Evolutionary conservation across 2,797 vertebrate genomes (phyloP).

Genomic region (Lemur catta): DNA sequence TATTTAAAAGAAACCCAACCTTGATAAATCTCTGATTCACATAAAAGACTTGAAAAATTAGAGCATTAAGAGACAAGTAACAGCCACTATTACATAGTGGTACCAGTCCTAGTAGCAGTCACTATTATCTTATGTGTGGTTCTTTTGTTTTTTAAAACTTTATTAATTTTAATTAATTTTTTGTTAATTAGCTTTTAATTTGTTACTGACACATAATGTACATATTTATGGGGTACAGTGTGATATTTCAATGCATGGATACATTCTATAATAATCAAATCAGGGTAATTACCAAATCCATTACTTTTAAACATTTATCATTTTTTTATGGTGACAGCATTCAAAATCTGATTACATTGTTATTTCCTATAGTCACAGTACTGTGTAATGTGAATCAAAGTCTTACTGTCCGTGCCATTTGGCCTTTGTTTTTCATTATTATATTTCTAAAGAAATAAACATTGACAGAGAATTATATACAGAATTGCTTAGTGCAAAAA

Average conservation of each 20-base stretch:
- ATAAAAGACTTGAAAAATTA: conserved; percentile 18
- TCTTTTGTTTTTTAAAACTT: neutral
- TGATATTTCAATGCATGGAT: neutral
- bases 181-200: neutral
- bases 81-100: neutral
- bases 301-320: neutral
- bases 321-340: neutral
- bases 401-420: neutral
- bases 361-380: neutral
- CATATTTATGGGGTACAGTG: neutral
- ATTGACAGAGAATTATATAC: neutral
- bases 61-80: conserved; percentile 6
- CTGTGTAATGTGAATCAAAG: neutral
- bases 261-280: neutral
- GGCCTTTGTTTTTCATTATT: neutral
- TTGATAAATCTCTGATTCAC: conserved; percentile 34
- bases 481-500: neutral
- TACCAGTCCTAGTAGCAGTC: neutral
- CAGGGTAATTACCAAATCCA: neutral
- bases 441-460: conserved; percentile 21
- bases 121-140: neutral
- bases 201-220: neutral
- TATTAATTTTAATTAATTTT: neutral
- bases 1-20: conserved; percentile 24
- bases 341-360: neutral